Evolutionary conservation across 2,797 vertebrate species (phyloP).

Genomic region (Rhadinocentrus ornatus): DNA sequence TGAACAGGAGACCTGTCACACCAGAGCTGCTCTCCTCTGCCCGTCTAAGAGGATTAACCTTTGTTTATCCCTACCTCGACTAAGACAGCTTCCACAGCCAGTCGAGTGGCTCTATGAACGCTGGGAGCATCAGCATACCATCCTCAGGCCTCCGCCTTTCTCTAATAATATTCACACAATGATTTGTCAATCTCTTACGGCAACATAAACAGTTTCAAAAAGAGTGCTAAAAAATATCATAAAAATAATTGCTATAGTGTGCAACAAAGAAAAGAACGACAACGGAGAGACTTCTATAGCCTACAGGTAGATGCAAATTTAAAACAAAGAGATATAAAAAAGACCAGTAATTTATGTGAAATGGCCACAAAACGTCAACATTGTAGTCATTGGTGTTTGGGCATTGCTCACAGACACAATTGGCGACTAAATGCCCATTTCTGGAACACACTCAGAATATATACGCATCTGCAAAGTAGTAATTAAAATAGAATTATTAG

Average conservation of each 20-base stretch:
- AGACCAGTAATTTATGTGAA: not conserved
- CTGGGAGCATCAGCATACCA: slow-evolving; percentile 23
- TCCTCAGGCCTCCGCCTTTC: slow-evolving; percentile 36
- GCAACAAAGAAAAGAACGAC: not conserved
- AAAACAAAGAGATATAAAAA: not conserved
- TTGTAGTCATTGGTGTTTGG: not conserved
- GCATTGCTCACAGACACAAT: not conserved
- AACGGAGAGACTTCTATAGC: not conserved
- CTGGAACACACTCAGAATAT: not conserved
- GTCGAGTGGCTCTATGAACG: slow-evolving; percentile 44
- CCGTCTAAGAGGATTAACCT: slow-evolving; percentile 83
- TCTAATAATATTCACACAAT: slow-evolving; percentile 20
- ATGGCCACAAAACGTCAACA: not conserved
- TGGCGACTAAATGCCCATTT: not conserved
- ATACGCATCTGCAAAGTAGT: not conserved
- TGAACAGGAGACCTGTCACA: slow-evolving; percentile 70
- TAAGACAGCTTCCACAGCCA: slow-evolving; percentile 50
- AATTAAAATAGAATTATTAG: not conserved
- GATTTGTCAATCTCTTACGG: not conserved
- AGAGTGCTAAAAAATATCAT: not conserved
- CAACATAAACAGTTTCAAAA: not conserved
- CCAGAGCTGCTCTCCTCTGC: slow-evolving; percentile 65
- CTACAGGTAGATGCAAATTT: not conserved
- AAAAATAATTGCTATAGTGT: not conserved
- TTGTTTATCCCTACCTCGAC: slow-evolving; percentile 69